Evolutionary conservation across 2,113 vertebrate genomes (phyloP).

Genomic region (Sylvicapra grimmia): DNA sequence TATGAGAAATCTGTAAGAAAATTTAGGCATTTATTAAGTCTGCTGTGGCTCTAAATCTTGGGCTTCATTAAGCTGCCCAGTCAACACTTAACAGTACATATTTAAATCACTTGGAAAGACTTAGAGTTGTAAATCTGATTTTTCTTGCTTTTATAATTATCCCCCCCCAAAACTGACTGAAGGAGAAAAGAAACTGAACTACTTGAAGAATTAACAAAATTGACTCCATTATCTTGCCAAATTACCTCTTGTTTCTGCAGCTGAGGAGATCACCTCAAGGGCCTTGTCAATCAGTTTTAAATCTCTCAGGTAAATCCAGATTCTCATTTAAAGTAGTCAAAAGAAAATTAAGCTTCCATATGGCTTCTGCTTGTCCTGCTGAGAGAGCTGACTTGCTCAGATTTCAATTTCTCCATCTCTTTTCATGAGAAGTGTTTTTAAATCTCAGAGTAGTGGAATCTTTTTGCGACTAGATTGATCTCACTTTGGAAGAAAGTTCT

Average conservation of each 20-base stretch:
- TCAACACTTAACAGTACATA: not conserved
- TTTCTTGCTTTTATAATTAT: conserved; percentile 56
- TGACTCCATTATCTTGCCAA: conserved; percentile 67
- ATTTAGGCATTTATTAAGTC: not conserved
- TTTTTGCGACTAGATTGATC: conserved; percentile 25
- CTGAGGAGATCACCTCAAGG: conserved; percentile 13
- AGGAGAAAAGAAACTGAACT: conserved; percentile 58
- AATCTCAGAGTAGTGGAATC: conserved; percentile 34
- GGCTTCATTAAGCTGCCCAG: not conserved
- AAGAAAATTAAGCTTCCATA: conserved; percentile 55
- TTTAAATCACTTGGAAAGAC: conserved; percentile 34
- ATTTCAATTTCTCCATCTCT: conserved; percentile 46
- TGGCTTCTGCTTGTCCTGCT: conserved; percentile 48
- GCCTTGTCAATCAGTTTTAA: conserved; percentile 58
- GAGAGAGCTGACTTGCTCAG: not conserved
- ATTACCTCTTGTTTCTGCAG: conserved; percentile 55
- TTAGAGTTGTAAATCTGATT: conserved; percentile 40
- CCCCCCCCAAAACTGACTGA: not conserved
- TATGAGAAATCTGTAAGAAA: not conserved
- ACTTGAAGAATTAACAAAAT: conserved; percentile 67
- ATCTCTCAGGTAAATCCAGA: conserved; percentile 43
- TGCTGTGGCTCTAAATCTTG: not conserved
- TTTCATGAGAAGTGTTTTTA: conserved; percentile 33
- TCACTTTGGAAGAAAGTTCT: conserved; percentile 44
- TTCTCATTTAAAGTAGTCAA: conserved; percentile 53